Evolutionary conservation across 2,888 invertebrate genomes (phyloP).

Genomic region (Heliconius sara): DNA sequence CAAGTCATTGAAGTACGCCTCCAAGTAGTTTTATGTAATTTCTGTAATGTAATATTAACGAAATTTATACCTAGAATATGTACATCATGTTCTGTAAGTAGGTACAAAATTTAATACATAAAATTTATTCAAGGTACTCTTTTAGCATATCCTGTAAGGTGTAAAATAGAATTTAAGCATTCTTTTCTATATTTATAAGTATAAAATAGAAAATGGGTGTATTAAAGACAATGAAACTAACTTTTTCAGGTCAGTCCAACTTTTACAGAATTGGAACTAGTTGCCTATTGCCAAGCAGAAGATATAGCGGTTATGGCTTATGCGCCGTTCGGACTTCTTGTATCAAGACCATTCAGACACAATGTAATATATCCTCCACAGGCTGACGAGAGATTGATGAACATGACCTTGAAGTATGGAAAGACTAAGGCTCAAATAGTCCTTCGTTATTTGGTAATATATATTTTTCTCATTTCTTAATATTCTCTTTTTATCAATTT

Average conservation of each 20-base stretch:
- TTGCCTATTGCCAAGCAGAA: conserved; percentile 27
- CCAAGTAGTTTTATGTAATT: too few relatives aligned
- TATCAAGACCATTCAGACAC: conserved; percentile 1
- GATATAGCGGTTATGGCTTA: conserved; percentile 32
- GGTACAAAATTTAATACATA: too few relatives aligned
- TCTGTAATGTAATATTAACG: too few relatives aligned
- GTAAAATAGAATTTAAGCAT: too few relatives aligned
- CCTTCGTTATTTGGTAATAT: conserved; percentile 85
- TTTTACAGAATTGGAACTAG: conserved; percentile 31
- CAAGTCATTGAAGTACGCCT: too few relatives aligned
- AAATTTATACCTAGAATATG: too few relatives aligned
- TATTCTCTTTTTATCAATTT: background rate
- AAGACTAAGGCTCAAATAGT: conserved; percentile 86
- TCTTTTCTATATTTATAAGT: too few relatives aligned
- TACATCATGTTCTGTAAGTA: too few relatives aligned
- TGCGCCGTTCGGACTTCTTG: conserved; percentile 31
- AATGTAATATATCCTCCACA: background rate
- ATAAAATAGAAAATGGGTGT: too few relatives aligned
- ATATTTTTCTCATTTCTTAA: background rate
- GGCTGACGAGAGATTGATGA: conserved; percentile 69
- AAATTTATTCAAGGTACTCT: too few relatives aligned
- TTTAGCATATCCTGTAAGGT: too few relatives aligned
- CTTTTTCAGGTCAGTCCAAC: conserved; percentile 35
- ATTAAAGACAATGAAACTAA: too few relatives aligned
- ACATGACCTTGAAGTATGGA: conserved; percentile 85